Conservation (phyloP, 2,888 invertebrate genomes). For the Boloria euphrosyne region DNA sequence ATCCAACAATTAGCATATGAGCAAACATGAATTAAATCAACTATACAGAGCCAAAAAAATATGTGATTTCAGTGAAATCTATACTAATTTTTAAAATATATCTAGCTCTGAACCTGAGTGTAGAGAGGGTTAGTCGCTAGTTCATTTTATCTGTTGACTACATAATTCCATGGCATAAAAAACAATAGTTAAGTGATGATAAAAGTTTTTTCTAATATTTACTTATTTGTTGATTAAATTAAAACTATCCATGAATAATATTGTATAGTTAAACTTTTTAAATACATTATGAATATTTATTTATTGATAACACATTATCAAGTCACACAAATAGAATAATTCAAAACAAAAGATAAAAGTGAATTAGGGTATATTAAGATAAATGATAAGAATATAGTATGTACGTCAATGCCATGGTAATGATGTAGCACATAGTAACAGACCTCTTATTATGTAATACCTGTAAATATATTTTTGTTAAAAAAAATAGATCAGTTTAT, state of each 20-base stretch:
- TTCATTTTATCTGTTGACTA: too few species aligned
- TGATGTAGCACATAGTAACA: constrained; percentile 10
- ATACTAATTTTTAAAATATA: neutral
- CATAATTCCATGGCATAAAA: too few species aligned
- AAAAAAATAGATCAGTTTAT: neutral
- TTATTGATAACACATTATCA: constrained; percentile 3
- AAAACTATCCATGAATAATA: too few species aligned
- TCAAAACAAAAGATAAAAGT: constrained; percentile 8
- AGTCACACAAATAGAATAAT: neutral
- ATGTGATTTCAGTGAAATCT: neutral
- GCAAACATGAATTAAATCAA: too few species aligned
- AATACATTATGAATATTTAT: constrained; percentile 2
- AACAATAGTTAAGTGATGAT: too few species aligned
- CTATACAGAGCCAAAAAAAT: neutral
- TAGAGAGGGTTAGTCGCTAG: too few species aligned
- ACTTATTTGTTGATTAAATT: too few species aligned
- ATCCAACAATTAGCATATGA: too few species aligned
- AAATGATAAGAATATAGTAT: constrained; percentile 21
- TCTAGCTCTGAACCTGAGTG: too few species aligned
- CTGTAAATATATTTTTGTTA: neutral
- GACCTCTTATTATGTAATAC: constrained; percentile 5
- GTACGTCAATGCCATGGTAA: constrained; percentile 12
- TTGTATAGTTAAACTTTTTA: too few species aligned
- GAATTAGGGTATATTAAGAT: constrained; percentile 17
- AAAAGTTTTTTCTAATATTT: too few species aligned